These are phyloP conservation scores for Holacanthus passer DNA, from an alignment of 2,113 vertebrate species.

Conservation along the genomic window DNA sequence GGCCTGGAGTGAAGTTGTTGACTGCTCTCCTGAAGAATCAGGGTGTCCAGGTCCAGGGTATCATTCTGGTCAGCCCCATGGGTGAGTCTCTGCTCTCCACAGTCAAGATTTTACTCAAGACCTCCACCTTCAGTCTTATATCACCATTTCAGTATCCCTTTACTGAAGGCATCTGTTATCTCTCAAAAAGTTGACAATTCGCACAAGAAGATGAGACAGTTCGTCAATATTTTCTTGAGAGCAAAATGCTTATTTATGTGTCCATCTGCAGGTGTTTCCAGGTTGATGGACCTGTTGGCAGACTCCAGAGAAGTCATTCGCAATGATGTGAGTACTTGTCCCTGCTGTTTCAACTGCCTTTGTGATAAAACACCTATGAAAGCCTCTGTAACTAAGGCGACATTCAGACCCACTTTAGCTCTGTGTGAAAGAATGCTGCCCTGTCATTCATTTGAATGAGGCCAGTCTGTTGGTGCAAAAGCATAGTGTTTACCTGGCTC, in stretches of 20 bases:
- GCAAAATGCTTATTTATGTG: conserved; percentile 12
- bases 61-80: conserved; percentile 97
- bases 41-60: conserved; percentile 92
- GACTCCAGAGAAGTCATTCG: conserved; percentile 98
- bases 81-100: conserved; percentile 83
- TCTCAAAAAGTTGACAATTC: neutral
- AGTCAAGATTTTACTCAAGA: neutral
- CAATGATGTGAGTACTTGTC: conserved; percentile 91
- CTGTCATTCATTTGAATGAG: neutral
- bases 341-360: neutral
- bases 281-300: conserved; percentile 95
- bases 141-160: neutral
- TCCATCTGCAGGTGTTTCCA: conserved; percentile 90
- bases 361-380: neutral
- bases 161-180: neutral
- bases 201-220: neutral
- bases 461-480: neutral
- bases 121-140: neutral
- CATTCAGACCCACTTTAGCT: neutral
- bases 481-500: no score
- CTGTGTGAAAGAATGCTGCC: neutral
- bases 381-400: neutral
- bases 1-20: conserved; percentile 95
- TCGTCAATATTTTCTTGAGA: neutral
- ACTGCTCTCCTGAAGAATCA: conserved; percentile 94